phyloP scores from a whole-genome alignment of 2,888 invertebrate genomes.

The Caenorhabditis zanzibari region DNA sequence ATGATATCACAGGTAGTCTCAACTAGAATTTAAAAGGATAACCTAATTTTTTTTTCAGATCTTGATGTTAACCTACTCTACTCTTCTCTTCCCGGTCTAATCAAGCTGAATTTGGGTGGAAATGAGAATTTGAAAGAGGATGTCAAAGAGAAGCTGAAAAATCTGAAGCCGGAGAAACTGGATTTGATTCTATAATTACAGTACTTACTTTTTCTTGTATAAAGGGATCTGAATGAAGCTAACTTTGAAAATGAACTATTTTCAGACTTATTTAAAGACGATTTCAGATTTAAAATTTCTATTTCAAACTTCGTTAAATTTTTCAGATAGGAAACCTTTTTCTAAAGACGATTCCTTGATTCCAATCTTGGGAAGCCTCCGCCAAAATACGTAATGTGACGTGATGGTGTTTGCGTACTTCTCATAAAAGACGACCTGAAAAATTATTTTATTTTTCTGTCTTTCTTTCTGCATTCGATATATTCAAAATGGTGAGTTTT shows the following conservation, averaged over 20 bases:
- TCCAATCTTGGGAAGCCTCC: too few species aligned
- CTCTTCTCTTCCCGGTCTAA: slow-evolving; percentile 54
- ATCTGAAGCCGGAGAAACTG: slow-evolving; percentile 56
- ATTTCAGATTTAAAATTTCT: too few species aligned
- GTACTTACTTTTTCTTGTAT: too few species aligned
- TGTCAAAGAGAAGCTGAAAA: slow-evolving; percentile 28
- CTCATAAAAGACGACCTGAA: too few species aligned
- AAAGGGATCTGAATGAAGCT: too few species aligned
- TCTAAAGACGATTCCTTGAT: too few species aligned
- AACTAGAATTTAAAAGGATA: neutral
- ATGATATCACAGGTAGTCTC: slow-evolving; percentile 71
- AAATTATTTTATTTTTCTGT: neutral
- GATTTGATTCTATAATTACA: slow-evolving; percentile 48
- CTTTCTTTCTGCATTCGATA: neutral
- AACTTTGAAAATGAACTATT: too few species aligned
- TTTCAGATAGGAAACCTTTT: too few species aligned
- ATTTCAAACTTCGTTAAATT: too few species aligned
- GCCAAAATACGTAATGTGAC: neutral
- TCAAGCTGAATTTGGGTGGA: slow-evolving; percentile 67
- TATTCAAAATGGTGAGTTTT: slow-evolving; percentile 9
- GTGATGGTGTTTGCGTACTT: neutral
- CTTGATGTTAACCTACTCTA: slow-evolving; percentile 68
- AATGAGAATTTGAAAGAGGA: slow-evolving; percentile 64
- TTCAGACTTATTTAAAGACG: too few species aligned
- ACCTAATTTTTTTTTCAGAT: too few species aligned